Percentiles rank a stretch among this genome's conserved stretches.
Conservation (phyloP, 2,888 invertebrate species). For the Diaphora mendica region DNA sequence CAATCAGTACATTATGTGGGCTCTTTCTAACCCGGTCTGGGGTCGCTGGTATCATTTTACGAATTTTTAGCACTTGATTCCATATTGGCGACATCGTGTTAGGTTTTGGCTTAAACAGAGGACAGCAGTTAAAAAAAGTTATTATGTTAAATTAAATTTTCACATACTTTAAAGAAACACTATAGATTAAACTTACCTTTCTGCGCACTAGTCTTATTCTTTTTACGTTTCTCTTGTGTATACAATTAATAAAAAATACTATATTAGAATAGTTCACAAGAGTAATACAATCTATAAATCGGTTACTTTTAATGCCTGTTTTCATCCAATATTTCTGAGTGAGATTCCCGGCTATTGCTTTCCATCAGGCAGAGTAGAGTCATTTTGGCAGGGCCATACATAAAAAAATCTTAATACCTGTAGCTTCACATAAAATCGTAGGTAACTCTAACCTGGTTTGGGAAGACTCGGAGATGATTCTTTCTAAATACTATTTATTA, state of each 20-base stretch:
- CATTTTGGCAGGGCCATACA: no score
- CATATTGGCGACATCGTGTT: slow-evolving; percentile 61
- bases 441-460: no score
- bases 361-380: no score
- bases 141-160: background rate
- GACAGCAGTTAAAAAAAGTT: slow-evolving; percentile 14
- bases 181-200: no score
- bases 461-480: no score
- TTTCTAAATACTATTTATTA: no score
- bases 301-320: background rate
- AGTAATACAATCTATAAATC: background rate
- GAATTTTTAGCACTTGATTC: slow-evolving; percentile 72
- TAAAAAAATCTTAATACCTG: no score
- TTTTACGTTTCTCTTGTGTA: no score
- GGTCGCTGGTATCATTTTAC: slow-evolving; percentile 59
- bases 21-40: slow-evolving; percentile 57
- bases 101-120: slow-evolving; percentile 50
- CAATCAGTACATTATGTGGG: slow-evolving; percentile 76
- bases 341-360: no score
- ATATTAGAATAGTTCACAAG: background rate
- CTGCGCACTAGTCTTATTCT: no score
- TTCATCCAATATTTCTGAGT: background rate
- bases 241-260: no score
- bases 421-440: no score
- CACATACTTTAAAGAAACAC: background rate